Percentiles rank a stretch among this genome's conserved stretches.
Evolutionary conservation across 2,888 invertebrate genomes (phyloP).

Genomic region (Gerris lacustris): DNA sequence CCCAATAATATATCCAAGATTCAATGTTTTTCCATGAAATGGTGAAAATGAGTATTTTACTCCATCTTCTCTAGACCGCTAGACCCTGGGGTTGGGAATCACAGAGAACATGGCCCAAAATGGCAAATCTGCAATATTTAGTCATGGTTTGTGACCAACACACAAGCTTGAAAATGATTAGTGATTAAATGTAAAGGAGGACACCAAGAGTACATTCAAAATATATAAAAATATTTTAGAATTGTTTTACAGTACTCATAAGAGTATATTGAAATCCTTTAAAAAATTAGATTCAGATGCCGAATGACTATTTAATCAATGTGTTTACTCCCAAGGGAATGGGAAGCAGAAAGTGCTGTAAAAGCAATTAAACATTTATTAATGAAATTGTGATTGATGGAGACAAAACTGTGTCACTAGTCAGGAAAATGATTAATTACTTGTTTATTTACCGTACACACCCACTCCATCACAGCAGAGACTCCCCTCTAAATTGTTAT

Average conservation of each 20-base stretch:
- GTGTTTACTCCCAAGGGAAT: slow-evolving; percentile 16
- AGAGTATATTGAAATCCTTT: slow-evolving; percentile 27
- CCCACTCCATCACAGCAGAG: slow-evolving; percentile 12
- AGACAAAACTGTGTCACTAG: neutral
- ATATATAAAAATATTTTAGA: slow-evolving; percentile 10
- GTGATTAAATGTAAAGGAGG: no score
- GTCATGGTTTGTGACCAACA: no score
- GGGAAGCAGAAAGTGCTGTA: slow-evolving; percentile 16
- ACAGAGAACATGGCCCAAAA: no score
- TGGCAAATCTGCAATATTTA: no score
- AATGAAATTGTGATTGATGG: slow-evolving; percentile 5
- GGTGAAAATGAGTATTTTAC: no score
- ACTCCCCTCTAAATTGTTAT: slow-evolving; percentile 4
- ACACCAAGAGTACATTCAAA: slow-evolving; percentile 15
- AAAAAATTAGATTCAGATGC: slow-evolving; percentile 5
- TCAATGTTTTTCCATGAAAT: no score
- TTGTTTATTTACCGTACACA: slow-evolving; percentile 12
- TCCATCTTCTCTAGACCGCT: no score
- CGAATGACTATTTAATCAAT: neutral
- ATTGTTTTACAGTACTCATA: slow-evolving; percentile 21
- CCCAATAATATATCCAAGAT: no score
- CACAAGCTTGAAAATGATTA: no score
- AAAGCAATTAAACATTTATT: slow-evolving; percentile 12
- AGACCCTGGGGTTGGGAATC: no score
- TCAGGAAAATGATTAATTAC: slow-evolving; percentile 1